These are phyloP conservation scores for Metopolophium dirhodum DNA, from an alignment of 1,140 invertebrate genomes.

Conservation along the genomic window DNA sequence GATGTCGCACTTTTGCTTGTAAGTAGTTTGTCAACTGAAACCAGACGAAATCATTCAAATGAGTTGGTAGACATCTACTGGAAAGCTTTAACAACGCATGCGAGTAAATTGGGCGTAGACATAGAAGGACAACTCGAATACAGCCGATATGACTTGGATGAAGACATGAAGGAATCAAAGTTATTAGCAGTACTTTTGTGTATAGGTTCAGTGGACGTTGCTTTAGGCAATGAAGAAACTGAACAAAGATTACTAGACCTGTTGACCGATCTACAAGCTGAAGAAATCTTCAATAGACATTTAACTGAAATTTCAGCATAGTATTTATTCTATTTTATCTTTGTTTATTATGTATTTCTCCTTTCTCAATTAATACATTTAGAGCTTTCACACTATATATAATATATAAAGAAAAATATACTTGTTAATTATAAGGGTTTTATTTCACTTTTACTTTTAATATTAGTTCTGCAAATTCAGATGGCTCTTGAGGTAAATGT, in stretches of 20 bases:
- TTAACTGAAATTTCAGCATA: conserved; percentile 53
- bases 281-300: conserved; percentile 64
- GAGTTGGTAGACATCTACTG: conserved; percentile 75
- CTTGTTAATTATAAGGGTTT: conserved; percentile 41
- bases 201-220: conserved; percentile 80
- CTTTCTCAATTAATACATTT: conserved; percentile 21
- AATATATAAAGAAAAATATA: conserved; percentile 25
- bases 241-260: conserved; percentile 72
- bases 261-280: conserved; percentile 69
- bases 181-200: conserved; percentile 76
- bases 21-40: conserved; percentile 76
- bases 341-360: conserved; percentile 6
- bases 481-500: conserved; percentile 10
- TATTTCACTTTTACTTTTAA: conserved; percentile 46
- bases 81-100: conserved; percentile 67
- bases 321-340: conserved; percentile 30
- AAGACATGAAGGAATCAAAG: conserved; percentile 75
- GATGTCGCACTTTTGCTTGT: conserved; percentile 79
- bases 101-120: conserved; percentile 68
- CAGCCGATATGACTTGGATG: conserved; percentile 66
- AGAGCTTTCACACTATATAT: conserved; percentile 36
- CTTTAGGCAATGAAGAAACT: conserved; percentile 72
- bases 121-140: conserved; percentile 68
- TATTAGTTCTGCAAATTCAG: conserved; percentile 27
- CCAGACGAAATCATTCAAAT: conserved; percentile 70